These are phyloP conservation scores for Yoshiicerus persimilis DNA, from an alignment of 1,140 invertebrate genomes.

Conservation along the genomic window DNA sequence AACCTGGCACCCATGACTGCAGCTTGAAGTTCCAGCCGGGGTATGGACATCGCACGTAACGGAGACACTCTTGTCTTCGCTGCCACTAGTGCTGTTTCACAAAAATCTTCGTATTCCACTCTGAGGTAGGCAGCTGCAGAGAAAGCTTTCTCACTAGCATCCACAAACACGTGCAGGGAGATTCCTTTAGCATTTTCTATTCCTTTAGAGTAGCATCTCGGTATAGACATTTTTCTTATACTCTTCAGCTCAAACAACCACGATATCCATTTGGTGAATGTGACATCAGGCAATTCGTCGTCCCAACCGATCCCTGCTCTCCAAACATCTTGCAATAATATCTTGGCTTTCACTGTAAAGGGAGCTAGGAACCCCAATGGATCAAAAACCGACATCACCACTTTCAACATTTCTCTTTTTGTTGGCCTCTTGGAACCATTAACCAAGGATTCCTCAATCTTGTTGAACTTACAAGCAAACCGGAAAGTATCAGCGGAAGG, in stretches of 20 bases:
- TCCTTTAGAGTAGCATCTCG: not conserved
- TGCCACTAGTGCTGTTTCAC: not conserved
- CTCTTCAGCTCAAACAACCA: not conserved
- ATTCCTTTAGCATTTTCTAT: not conserved
- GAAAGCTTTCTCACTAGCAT: not conserved
- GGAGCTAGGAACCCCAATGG: no score
- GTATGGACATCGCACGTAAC: not conserved
- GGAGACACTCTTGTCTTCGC: not conserved
- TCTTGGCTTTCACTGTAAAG: no score
- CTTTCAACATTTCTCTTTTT: not conserved
- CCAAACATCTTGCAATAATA: no score
- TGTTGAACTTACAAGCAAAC: not conserved
- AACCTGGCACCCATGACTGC: not conserved
- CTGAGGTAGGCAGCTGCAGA: not conserved
- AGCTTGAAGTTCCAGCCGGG: not conserved
- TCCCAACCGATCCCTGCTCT: no score
- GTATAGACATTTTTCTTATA: not conserved
- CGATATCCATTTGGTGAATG: not conserved
- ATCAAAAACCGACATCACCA: no score
- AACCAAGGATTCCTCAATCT: not conserved
- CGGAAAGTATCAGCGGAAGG: not conserved
- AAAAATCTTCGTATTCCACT: not conserved
- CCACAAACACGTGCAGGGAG: not conserved
- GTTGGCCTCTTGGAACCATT: not conserved
- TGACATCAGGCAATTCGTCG: no score